Evolutionary conservation across 2,797 vertebrate genomes (phyloP).

Genomic region (Gambusia yucatana): DNA sequence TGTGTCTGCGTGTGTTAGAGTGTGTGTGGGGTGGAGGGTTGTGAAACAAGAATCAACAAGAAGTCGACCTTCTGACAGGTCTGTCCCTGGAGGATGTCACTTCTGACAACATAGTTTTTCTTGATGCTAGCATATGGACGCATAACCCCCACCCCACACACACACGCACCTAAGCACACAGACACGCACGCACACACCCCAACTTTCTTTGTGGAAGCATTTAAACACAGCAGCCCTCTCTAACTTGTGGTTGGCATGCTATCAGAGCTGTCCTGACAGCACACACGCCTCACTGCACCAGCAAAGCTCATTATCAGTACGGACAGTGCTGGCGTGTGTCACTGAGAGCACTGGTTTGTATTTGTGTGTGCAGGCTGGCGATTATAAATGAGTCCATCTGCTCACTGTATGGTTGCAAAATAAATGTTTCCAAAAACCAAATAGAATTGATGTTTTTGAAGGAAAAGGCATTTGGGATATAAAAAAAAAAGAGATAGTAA

Average conservation of each 20-base stretch:
- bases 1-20: conserved; percentile 2
- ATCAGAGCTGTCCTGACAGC: conserved; percentile 50
- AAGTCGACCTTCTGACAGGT: conserved; percentile 43
- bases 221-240: conserved; percentile 48
- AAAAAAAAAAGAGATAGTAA: neutral
- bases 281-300: conserved; percentile 53
- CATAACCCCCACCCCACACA: neutral
- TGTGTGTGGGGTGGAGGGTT: neutral
- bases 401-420: neutral
- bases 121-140: conserved; percentile 3
- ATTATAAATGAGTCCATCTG: conserved; percentile 2
- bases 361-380: conserved; percentile 2
- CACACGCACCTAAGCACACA: neutral
- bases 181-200: neutral
- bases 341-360: conserved; percentile 9
- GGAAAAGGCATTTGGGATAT: neutral
- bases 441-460: neutral
- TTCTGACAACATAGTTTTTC: conserved; percentile 21
- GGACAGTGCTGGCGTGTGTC: conserved; percentile 5
- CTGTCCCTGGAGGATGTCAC: conserved; percentile 48
- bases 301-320: conserved; percentile 54
- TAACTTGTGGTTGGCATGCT: conserved; percentile 60
- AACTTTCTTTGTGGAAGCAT: neutral
- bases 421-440: neutral
- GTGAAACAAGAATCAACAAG: conserved; percentile 24